Conservation (phyloP, 2,797 vertebrate genomes). For the Scolopax bukidnonensis region DNA sequence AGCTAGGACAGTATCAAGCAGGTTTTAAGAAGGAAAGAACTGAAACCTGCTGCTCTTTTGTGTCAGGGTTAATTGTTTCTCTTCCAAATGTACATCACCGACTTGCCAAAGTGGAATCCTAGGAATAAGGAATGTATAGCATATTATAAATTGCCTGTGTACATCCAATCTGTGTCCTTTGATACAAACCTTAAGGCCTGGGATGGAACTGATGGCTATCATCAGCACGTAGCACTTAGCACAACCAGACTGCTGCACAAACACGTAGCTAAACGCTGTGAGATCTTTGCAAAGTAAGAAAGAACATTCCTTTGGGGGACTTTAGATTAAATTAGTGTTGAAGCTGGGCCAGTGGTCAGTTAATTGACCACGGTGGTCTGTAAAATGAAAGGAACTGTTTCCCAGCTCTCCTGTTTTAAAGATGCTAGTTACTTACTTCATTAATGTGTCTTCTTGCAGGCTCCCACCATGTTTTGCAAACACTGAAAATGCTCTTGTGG, state of each 20-base stretch:
- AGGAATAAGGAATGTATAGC: neutral
- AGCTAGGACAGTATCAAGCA: neutral
- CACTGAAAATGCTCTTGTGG: neutral
- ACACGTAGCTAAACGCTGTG: neutral
- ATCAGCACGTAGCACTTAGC: neutral
- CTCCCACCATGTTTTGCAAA: neutral
- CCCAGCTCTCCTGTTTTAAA: neutral
- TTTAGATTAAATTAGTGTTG: neutral
- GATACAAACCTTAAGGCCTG: neutral
- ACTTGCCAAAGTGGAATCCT: neutral
- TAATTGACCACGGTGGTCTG: neutral
- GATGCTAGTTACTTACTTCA: neutral
- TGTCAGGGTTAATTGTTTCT: neutral
- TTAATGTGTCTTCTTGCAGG: neutral
- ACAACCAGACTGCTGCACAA: neutral
- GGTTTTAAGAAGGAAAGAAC: conserved; percentile 11
- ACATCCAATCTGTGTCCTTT: neutral
- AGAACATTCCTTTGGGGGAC: neutral
- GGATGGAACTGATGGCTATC: neutral
- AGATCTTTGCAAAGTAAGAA: neutral
- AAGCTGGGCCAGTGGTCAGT: neutral
- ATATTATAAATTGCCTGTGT: neutral
- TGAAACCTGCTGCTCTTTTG: neutral
- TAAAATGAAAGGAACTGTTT: neutral
- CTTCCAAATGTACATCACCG: neutral